Conservation (phyloP, 2,113 vertebrate genomes). For the Callocephalon fimbriatum region DNA sequence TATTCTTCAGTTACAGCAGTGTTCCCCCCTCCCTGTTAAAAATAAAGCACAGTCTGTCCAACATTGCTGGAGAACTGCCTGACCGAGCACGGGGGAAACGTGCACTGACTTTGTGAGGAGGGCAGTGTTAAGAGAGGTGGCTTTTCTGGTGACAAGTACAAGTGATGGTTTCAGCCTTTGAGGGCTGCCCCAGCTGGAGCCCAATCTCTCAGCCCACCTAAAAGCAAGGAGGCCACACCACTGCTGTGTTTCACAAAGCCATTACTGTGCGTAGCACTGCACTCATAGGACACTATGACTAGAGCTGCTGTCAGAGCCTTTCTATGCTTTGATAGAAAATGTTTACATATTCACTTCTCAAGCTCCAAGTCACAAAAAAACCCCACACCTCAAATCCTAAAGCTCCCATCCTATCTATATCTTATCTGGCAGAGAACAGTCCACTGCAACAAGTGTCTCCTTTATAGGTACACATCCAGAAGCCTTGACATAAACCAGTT, state of each 20-base stretch:
- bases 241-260: neutral
- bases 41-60: neutral
- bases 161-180: neutral
- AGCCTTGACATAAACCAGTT: neutral
- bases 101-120: neutral
- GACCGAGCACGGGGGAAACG: fast-evolving
- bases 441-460: neutral
- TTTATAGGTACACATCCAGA: neutral
- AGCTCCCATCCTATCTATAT: neutral
- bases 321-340: neutral
- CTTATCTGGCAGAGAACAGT: neutral
- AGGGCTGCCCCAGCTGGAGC: neutral
- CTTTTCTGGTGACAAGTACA: neutral
- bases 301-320: neutral
- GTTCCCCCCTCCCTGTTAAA: neutral
- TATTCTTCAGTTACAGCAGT: neutral
- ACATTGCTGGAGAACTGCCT: fast-evolving
- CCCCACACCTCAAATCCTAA: neutral
- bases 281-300: neutral
- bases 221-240: neutral
- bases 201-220: fast-evolving
- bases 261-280: fast-evolving
- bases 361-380: neutral
- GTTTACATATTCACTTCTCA: neutral
- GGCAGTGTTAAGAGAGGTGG: neutral